A percentile compares a stretch with the other conserved stretches of the same genome.
phyloP scores from a whole-genome alignment of 2,888 invertebrate genomes.

The Calephelis perditalis region DNA sequence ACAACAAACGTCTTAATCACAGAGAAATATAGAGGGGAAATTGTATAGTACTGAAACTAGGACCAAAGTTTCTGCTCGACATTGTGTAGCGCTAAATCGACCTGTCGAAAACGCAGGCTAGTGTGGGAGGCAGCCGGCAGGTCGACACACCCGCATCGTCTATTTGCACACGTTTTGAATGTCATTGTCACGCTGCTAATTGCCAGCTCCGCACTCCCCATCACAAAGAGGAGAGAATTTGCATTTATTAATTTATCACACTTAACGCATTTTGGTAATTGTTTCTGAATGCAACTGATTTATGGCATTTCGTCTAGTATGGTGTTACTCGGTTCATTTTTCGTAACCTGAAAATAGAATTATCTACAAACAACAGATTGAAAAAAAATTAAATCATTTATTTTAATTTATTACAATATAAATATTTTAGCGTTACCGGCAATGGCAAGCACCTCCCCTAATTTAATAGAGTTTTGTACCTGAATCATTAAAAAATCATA shows the following conservation, averaged over 20 bases:
- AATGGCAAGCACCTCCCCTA: too few species aligned
- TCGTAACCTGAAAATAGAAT: too few species aligned
- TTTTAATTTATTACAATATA: too few species aligned
- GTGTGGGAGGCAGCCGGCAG: constrained; percentile 28
- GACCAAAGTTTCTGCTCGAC: constrained; percentile 21
- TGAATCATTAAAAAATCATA: too few species aligned
- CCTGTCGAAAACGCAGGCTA: constrained; percentile 26
- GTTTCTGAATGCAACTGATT: constrained; percentile 3
- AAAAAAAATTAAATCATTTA: too few species aligned
- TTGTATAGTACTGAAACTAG: constrained; percentile 10
- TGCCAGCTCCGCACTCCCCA: constrained; percentile 38
- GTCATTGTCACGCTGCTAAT: constrained; percentile 71
- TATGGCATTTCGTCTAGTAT: too few species aligned
- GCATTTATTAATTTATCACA: constrained; percentile 30
- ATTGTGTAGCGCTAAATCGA: constrained; percentile 26
- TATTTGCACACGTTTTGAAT: constrained; percentile 73
- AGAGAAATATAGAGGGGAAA: background rate
- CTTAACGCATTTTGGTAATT: constrained; percentile 17
- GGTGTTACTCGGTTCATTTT: too few species aligned
- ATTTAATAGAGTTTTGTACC: too few species aligned
- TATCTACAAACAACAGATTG: too few species aligned
- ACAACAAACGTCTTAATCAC: too few species aligned
- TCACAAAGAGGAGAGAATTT: constrained; percentile 27
- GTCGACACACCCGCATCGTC: constrained; percentile 37
- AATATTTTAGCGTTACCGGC: too few species aligned